Evolutionary conservation across 2,113 vertebrate species (phyloP).

Genomic region (Nothobranchius furzeri): DNA sequence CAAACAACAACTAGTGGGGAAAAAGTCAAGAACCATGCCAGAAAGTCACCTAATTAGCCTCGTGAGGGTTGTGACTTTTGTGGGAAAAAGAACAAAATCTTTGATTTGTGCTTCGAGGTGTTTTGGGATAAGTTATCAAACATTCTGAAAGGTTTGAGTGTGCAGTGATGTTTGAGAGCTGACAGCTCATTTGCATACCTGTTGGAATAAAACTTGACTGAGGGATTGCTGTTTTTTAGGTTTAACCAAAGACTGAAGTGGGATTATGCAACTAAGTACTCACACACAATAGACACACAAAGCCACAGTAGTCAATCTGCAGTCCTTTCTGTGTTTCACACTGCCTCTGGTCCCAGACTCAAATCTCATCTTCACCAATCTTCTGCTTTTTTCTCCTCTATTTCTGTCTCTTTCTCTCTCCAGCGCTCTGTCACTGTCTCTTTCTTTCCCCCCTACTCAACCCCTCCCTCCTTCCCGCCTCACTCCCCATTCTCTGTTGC

Average conservation of each 20-base stretch:
- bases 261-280: conserved; percentile 25
- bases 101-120: too few relatives aligned
- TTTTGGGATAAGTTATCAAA: background rate
- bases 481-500: conserved; percentile 61
- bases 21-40: too few relatives aligned
- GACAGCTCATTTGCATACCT: conserved; percentile 4
- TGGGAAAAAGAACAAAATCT: too few relatives aligned
- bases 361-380: conserved; percentile 49
- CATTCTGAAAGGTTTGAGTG: background rate
- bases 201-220: background rate
- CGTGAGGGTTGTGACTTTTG: too few relatives aligned
- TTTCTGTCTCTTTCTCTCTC: conserved; percentile 31
- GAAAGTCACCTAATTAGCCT: too few relatives aligned
- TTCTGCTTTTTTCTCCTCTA: conserved; percentile 29
- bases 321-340: conserved; percentile 24
- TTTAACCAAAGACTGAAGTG: conserved; percentile 15
- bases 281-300: conserved; percentile 1
- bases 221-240: conserved; percentile 17
- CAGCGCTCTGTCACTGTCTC: conserved; percentile 28
- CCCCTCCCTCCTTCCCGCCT: background rate
- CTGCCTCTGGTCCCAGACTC: conserved; percentile 44
- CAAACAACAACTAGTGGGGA: too few relatives aligned
- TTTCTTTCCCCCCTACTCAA: background rate
- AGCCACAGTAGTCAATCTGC: conserved; percentile 10
- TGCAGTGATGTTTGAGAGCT: background rate